Evolutionary conservation across 2,797 vertebrate species (phyloP).

Genomic region (Neosilurus hyrtlii): DNA sequence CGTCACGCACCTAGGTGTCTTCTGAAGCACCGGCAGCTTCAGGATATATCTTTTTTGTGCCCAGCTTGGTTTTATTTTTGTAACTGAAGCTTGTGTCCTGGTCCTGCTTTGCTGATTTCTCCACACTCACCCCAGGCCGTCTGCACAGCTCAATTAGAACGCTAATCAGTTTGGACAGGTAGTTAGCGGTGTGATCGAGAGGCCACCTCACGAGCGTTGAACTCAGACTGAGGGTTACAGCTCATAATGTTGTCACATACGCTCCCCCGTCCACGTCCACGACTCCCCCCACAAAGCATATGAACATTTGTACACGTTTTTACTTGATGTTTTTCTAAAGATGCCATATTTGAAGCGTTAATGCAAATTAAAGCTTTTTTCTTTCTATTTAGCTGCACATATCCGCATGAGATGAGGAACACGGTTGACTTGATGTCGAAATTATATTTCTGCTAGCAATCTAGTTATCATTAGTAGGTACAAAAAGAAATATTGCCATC

Average conservation of each 20-base stretch:
- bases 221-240: constrained; percentile 22
- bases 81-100: constrained; percentile 19
- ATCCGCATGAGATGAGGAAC: constrained; percentile 3
- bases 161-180: constrained; percentile 55
- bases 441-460: constrained; percentile 6
- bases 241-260: constrained; percentile 28
- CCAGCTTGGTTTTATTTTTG: background rate
- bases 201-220: constrained; percentile 37
- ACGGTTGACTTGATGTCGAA: background rate
- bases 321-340: background rate
- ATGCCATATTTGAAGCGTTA: background rate
- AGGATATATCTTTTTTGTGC: background rate
- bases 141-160: constrained; percentile 52
- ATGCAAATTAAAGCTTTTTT: background rate
- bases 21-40: background rate
- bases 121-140: constrained; percentile 23
- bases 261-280: constrained; percentile 4
- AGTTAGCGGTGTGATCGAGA: constrained; percentile 46
- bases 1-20: background rate
- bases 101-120: constrained; percentile 17
- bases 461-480: constrained; percentile 9
- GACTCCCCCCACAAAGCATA: background rate
- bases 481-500: constrained; percentile 2
- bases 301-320: background rate
- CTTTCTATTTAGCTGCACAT: background rate